Evolutionary conservation across 2,797 vertebrate species (phyloP), one percentile per base, ranked within the genome.

Genomic region (Dallia pectoralis): DNA sequence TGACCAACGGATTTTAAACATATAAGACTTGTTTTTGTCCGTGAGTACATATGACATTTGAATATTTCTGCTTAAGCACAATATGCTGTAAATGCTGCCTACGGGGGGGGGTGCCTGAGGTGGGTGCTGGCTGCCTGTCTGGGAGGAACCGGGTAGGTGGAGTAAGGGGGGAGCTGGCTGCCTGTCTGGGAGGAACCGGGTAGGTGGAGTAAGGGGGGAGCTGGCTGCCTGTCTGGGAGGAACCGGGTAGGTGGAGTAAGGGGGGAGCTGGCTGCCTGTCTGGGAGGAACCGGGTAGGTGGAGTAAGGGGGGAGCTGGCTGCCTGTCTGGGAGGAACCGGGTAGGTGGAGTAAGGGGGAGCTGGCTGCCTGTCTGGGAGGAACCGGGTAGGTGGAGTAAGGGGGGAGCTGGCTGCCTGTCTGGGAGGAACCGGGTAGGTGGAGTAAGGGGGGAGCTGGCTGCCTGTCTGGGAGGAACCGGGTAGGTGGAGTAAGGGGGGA

Each of bases 161-260:
- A n/a, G n/a, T 56, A 65, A 64, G 67, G 44, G 64, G 33, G 73
- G 36, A 40, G 36, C 2, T 40, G 5, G 36, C 36, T 40, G 36
- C 36, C 36, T 40, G 72, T 73, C 72, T 63, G 66, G 73, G 71
- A 77, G 59, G 75, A 71, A 53, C 11, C 53, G 27, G 62, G 59
- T 33, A 69, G 59, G 68, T n/a, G n/a, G n/a, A n/a, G n/a, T 56
- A 65, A 64, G 67, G 44, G 64, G 33, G 73, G 36, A 40, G 36
- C 2, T 40, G 5, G 36, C 36, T 40, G 36, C 36, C 36, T 40
- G 72, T 73, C 72, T 63, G 66, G 73, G 71, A 77, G 59, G 75
- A 71, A 53, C 11, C 53, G 27, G 62, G 59, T 33, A 69, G 59
- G 68, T n/a, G n/a, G n/a, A n/a, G n/a, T 56, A 65, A 64, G 67